phyloP scores from a whole-genome alignment of 2,888 invertebrate species.

The Vannuccia rotundouncinata region DNA sequence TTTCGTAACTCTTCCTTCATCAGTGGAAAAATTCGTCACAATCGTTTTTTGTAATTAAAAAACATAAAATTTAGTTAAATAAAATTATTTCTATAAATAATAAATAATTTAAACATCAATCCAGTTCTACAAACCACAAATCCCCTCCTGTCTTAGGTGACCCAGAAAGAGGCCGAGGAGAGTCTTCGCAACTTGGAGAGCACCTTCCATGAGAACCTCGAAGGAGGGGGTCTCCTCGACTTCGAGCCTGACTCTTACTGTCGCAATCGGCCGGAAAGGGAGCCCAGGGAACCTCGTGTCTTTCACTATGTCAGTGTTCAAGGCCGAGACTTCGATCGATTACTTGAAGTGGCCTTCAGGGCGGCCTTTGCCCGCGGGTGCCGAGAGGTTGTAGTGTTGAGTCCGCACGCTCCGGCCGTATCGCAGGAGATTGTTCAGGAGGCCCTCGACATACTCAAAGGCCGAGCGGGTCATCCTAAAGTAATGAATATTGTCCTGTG shows the following conservation, averaged over 20 bases:
- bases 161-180: neutral
- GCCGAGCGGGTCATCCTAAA: neutral
- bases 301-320: neutral
- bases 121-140: too few species aligned
- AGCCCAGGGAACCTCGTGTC: neutral
- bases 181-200: neutral
- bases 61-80: too few species aligned
- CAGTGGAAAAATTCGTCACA: too few species aligned
- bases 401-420: neutral
- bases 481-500: too few species aligned
- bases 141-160: too few species aligned
- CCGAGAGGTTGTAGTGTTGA: neutral
- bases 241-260: neutral
- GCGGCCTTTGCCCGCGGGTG: neutral
- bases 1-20: too few species aligned
- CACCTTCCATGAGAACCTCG: neutral
- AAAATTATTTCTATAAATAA: too few species aligned
- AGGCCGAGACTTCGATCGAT: neutral
- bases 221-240: neutral
- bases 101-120: too few species aligned
- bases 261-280: neutral
- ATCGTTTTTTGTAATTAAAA: too few species aligned
- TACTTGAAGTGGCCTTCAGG: neutral
- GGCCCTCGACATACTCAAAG: neutral
- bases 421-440: neutral